Evolutionary conservation across 2,113 vertebrate species (phyloP), one percentile per base, ranked within the genome.

Genomic region (Synchiropus splendidus): DNA sequence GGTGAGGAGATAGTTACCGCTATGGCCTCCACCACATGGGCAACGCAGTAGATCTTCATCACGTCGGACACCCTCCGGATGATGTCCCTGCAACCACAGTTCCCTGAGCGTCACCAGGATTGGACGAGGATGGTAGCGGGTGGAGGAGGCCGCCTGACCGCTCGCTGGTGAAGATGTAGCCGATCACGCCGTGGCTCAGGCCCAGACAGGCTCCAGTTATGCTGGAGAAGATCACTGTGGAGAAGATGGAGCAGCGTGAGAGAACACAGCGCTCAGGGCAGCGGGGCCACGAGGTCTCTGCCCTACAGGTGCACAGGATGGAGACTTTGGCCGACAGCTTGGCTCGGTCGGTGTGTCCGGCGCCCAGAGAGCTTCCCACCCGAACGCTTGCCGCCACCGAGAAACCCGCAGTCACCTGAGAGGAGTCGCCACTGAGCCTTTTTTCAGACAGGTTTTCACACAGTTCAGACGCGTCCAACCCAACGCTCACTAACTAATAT

Each of bases 311-410:
- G 36, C 85, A 89, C 36, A 87, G 54, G 39, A 89, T 15, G 0
- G 84, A 76, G 0, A 85, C 75, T 61, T 84, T 64, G 42, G 84
- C 75, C 8, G 89, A 87, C 11, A 74, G 58, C 40, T 71, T 86
- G 12, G 88, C 91, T 64, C 86, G 84, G 37, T 82, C 61, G 0
- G 65, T 73, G 34, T 88, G 72, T 16, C 89, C 89, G 0, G 82
- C 88, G n/a, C 90, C 90, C 9, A 93, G 68, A 38, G 89, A 87
- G 2, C 85, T 89, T 60, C 90, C 92, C 39, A 94, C 86, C 6
- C 82, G 71, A 58, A 94, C 83, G 4, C 77, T 88, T 1, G 59
- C 88, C 1, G 87, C 83, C 38, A 88, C 83, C 0, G 83, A 81
- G 50, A 93, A 83, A 30, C 89, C 87, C 36, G 86, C 5, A 6